phyloP scores from a whole-genome alignment of 2,797 vertebrate species.

The Manis javanica region DNA sequence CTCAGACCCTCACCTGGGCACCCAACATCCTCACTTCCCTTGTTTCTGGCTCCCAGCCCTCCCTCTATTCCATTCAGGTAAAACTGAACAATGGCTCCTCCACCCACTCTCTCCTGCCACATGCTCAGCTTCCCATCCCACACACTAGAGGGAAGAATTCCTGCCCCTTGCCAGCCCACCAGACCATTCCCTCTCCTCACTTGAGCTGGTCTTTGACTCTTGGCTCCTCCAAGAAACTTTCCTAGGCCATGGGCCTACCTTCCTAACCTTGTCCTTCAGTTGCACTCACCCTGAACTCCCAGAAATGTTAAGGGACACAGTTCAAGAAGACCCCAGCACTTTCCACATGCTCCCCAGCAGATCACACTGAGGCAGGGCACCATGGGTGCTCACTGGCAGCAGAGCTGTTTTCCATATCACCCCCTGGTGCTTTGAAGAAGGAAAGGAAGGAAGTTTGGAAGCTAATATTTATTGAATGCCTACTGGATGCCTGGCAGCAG shows the following conservation, averaged over 20 bases:
- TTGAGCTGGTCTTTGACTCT: slow-evolving; percentile 20
- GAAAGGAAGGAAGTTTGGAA: slow-evolving; percentile 16
- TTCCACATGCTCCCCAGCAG: not conserved
- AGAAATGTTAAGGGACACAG: not conserved
- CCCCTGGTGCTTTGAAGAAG: slow-evolving; percentile 45
- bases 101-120: not conserved
- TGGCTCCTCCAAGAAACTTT: not conserved
- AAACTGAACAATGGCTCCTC: not conserved
- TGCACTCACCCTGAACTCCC: not conserved
- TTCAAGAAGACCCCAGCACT: not conserved
- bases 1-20: not conserved
- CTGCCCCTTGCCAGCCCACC: not conserved
- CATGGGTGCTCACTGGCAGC: not conserved
- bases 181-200: not conserved
- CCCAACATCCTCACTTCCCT: not conserved
- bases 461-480: slow-evolving; percentile 4
- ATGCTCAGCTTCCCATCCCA: not conserved
- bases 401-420: slow-evolving; percentile 4
- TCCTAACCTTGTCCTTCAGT: not conserved
- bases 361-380: not conserved
- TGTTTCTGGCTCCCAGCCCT: not conserved
- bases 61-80: not conserved
- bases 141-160: not conserved
- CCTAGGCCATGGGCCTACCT: not conserved
- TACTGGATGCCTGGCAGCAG: not conserved